phyloP scores from a whole-genome alignment of 2,888 invertebrate species.

The Crepidodera aurea region DNA sequence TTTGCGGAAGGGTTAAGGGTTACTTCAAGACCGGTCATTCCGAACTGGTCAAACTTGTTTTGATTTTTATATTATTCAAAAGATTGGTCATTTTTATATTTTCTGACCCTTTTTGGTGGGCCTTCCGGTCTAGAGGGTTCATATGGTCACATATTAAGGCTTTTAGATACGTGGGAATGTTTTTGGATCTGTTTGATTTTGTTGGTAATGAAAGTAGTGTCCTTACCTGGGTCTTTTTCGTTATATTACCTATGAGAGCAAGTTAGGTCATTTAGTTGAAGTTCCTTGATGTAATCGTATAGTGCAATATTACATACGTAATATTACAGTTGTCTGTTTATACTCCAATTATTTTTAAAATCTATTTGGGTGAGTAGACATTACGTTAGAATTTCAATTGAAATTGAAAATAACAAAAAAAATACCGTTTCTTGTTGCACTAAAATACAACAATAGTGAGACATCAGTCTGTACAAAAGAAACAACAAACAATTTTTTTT shows the following conservation, averaged over 20 bases:
- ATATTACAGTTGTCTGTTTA: no score
- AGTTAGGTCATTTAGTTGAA: background rate
- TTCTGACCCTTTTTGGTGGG: conserved; percentile 51
- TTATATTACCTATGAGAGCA: no score
- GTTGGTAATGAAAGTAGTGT: conserved; percentile 17
- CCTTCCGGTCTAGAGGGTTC: conserved; percentile 44
- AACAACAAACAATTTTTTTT: no score
- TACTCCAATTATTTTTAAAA: no score
- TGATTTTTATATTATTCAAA: conserved; percentile 49
- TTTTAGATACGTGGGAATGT: conserved; percentile 41
- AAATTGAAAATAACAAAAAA: no score
- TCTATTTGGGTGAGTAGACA: no score
- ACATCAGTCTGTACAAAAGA: no score
- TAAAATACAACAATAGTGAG: no score
- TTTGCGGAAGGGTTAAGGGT: conserved; percentile 44
- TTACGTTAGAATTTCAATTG: no score
- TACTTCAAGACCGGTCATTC: conserved; percentile 44
- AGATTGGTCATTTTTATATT: conserved; percentile 54
- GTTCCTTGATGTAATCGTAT: no score
- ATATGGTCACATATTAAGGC: conserved; percentile 37
- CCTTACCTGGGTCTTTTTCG: conserved; percentile 17
- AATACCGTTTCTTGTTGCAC: no score
- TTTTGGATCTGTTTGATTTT: conserved; percentile 19
- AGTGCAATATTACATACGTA: no score
- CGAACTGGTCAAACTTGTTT: conserved; percentile 62